Evolutionary conservation across 2,113 vertebrate genomes (phyloP), one percentile per base, ranked within the genome.

Genomic region (Plecotus auritus): DNA sequence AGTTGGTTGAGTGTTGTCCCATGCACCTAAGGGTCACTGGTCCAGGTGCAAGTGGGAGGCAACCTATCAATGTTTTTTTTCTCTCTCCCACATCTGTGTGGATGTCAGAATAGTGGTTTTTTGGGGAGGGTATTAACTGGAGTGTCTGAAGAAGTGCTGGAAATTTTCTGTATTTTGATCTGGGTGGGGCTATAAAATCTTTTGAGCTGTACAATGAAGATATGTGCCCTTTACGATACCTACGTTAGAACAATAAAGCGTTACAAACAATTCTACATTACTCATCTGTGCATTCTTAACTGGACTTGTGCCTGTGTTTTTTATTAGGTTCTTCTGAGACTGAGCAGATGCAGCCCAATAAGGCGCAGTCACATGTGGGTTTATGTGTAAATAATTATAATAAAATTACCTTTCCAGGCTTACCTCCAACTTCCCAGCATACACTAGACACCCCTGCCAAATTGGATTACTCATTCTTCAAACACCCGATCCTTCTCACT

Each of bases 351-450:
- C 42, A 28, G 12, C 61, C 78, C 64, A 88, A 84, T 83, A 80
- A 94, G 66, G 61, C 17, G 47, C 11, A 67, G 42, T 61, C 40
- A 49, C 32, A 61, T 30, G 73, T 74, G 40, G 37, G 23, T 94
- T 85, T 80, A 90, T 51, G 40, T 23, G 73, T 81, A 74, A 83
- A 56, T 89, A 86, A 91, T 85, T 78, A 30, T 49, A 70, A 40
- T 70, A 84, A 74, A 93, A 49, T 87, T 93, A 83, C 59, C 67
- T 93, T 90, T 91, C 56, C 30, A 88, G 49, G 35, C 64, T 80
- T 70, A 72, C 76, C 72, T 83, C 26, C 56, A 35, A 32, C 35
- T 94, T 76, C 51, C 61, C 14, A 45, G 30, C 10, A 28, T 61
- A 61, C 28, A 61, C 59, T 20, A 40, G 82, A 77, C 28, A 70